Percentiles rank a stretch among this genome's conserved stretches.
phyloP scores from a whole-genome alignment of 2,888 invertebrate species.

The Aphidius colemani region DNA sequence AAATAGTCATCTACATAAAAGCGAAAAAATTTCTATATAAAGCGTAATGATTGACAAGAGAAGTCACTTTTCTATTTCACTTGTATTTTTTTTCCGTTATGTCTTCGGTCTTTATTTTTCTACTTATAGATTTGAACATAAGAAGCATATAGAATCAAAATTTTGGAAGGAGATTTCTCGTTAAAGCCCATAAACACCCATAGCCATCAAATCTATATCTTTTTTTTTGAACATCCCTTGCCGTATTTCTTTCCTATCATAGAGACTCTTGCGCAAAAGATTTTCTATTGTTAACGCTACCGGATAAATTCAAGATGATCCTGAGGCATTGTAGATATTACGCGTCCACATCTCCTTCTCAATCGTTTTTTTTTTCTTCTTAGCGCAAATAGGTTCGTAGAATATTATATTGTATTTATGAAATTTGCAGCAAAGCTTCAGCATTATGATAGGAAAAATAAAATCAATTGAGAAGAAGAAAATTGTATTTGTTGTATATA shows the following conservation, averaged over 20 bases:
- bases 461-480: neutral
- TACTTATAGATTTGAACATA: slow-evolving; percentile 15
- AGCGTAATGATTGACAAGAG: slow-evolving; percentile 28
- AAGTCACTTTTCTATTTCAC: slow-evolving; percentile 23
- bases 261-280: slow-evolving; percentile 14
- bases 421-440: slow-evolving; percentile 25
- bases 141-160: slow-evolving; percentile 19
- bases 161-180: slow-evolving; percentile 15
- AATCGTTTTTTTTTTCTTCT: no score
- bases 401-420: neutral
- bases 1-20: no score
- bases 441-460: slow-evolving; percentile 20
- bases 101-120: slow-evolving; percentile 18
- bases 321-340: slow-evolving; percentile 29
- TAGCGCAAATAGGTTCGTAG: no score
- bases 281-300: slow-evolving; percentile 23
- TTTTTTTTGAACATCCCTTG: neutral
- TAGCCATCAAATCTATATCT: slow-evolving; percentile 15
- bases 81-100: slow-evolving; percentile 2
- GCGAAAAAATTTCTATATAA: slow-evolving; percentile 1
- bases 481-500: neutral
- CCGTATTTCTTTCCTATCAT: neutral
- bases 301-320: slow-evolving; percentile 33
- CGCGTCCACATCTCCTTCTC: slow-evolving; percentile 17
- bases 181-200: slow-evolving; percentile 22